Percentiles rank a stretch among this genome's conserved stretches.
phyloP scores from a whole-genome alignment of 2,113 vertebrate species.

The Corvus hawaiiensis region DNA sequence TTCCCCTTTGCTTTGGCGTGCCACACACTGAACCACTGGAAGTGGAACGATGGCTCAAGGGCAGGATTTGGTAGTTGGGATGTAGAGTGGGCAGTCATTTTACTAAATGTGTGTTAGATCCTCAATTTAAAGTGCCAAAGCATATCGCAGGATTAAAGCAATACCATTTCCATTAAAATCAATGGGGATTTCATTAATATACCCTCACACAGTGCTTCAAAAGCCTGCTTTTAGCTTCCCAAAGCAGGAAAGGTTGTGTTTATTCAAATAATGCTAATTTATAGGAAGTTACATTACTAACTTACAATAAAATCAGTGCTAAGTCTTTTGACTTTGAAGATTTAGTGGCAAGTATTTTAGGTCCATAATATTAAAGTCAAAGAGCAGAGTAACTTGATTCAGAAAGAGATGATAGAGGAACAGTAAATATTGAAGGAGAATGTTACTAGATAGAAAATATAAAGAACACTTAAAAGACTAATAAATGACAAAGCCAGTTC shows the following conservation, averaged over 20 bases:
- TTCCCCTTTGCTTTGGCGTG: background rate
- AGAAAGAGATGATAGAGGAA: constrained; percentile 21
- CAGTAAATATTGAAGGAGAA: constrained; percentile 39
- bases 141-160: background rate
- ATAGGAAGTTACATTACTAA: background rate
- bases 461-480: constrained; percentile 57
- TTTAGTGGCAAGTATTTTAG: background rate
- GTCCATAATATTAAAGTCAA: constrained; percentile 15
- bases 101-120: background rate
- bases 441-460: constrained; percentile 36
- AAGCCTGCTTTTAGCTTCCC: background rate
- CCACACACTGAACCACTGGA: background rate
- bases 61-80: background rate
- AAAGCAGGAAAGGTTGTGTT: background rate
- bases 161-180: background rate
- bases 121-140: background rate
- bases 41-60: background rate
- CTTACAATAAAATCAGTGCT: background rate
- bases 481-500: constrained; percentile 56
- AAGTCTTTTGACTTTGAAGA: constrained; percentile 26
- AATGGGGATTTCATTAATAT: background rate
- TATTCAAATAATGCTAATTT: background rate
- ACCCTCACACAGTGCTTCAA: background rate
- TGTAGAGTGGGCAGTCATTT: background rate
- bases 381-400: background rate